A percentile compares a stretch with the other conserved stretches of the same genome.
phyloP scores from a whole-genome alignment of 37 sponge, comb jelly and placozoan genomes.

The Halisarca cf. caerulea region DNA sequence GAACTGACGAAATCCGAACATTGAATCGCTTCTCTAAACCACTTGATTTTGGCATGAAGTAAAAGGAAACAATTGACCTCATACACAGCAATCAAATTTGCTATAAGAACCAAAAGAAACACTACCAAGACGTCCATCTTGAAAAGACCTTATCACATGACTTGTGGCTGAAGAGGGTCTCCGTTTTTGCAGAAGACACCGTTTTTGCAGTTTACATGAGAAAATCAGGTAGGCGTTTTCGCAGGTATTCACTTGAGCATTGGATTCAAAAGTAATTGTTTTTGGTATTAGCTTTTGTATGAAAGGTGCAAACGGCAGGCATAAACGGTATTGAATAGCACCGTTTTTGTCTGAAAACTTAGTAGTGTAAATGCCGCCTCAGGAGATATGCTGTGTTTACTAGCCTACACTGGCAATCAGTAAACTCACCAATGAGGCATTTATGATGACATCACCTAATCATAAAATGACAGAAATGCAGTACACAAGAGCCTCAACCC shows the following conservation, averaged over 20 bases:
- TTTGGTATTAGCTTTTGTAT: background rate
- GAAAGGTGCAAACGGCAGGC: background rate
- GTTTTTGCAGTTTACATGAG: background rate
- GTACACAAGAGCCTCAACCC: no score
- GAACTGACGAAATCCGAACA: background rate
- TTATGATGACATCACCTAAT: no score
- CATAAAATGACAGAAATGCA: no score
- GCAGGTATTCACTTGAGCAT: background rate
- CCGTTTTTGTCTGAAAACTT: background rate
- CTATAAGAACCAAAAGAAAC: no score
- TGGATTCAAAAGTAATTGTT: background rate
- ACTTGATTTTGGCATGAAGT: background rate
- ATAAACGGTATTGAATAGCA: background rate
- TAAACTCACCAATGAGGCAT: no score
- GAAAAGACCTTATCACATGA: background rate
- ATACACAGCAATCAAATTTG: no score
- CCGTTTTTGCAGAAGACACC: background rate
- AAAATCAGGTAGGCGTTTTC: background rate
- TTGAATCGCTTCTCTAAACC: background rate
- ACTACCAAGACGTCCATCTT: background rate
- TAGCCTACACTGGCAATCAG: no score
- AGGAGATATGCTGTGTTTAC: no score
- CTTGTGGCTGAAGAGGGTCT: background rate
- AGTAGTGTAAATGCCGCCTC: background rate
- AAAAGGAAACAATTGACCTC: background rate